phyloP scores from a whole-genome alignment of 1,140 invertebrate genomes.

The Polypedilum pembai region DNA sequence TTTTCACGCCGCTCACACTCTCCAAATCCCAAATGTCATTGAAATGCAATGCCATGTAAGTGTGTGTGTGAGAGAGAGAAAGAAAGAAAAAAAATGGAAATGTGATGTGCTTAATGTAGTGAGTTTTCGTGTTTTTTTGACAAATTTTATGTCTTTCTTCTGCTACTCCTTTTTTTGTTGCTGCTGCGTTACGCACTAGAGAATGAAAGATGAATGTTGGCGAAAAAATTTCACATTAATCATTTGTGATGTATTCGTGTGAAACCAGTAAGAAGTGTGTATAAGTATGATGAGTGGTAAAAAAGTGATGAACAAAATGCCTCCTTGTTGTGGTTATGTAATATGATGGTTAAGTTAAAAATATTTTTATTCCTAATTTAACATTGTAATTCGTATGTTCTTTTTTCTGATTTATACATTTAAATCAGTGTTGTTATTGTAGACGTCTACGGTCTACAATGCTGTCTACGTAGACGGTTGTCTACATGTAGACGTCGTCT shows the following conservation, averaged over 20 bases:
- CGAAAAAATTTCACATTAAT: conserved; percentile 7
- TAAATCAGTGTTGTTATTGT: no score
- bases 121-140: conserved; percentile 21
- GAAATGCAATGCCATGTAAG: conserved; percentile 21
- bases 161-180: background rate
- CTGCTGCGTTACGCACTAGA: background rate
- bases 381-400: no score
- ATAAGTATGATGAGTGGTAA: no score
- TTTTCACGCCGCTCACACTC: background rate
- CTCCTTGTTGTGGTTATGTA: no score
- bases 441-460: no score
- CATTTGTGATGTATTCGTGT: conserved; percentile 12
- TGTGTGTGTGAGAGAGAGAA: background rate
- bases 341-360: no score
- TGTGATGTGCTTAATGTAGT: conserved; percentile 28
- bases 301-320: no score
- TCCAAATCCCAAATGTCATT: conserved; percentile 23
- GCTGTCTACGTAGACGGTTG: no score
- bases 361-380: no score
- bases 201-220: background rate
- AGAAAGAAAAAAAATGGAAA: background rate
- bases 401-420: no score
- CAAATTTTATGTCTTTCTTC: conserved; percentile 20
- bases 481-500: no score
- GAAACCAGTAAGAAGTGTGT: background rate